These are phyloP conservation scores for Lepidostoma basale DNA, from an alignment of 1,140 invertebrate species.

Conservation along the genomic window DNA sequence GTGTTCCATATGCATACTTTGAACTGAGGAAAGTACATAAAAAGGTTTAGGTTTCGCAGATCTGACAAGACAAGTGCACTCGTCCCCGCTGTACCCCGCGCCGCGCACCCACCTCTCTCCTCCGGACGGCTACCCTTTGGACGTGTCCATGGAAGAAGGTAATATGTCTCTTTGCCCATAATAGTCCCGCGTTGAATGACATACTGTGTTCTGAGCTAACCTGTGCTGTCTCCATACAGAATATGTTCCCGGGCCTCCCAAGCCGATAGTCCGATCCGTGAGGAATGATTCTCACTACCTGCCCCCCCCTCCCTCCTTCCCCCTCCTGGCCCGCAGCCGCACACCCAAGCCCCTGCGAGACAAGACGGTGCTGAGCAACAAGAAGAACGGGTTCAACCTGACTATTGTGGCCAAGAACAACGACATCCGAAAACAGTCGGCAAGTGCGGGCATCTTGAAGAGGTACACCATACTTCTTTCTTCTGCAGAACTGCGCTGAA, in stretches of 20 bases:
- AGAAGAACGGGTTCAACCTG: slow-evolving; percentile 53
- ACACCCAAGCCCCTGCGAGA: slow-evolving; percentile 34
- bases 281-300: slow-evolving; percentile 39
- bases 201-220: too few relatives aligned
- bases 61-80: slow-evolving; percentile 43
- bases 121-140: slow-evolving; percentile 29
- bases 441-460: slow-evolving; percentile 35
- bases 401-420: slow-evolving; percentile 58
- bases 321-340: neutral
- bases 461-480: slow-evolving; percentile 22
- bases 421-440: slow-evolving; percentile 45
- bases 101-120: slow-evolving; percentile 5
- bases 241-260: slow-evolving; percentile 35
- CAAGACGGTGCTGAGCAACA: slow-evolving; percentile 48
- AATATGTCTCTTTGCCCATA: too few relatives aligned
- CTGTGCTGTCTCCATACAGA: slow-evolving; percentile 23
- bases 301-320: slow-evolving; percentile 36
- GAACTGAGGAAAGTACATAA: too few relatives aligned
- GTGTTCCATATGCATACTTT: too few relatives aligned
- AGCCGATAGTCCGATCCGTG: slow-evolving; percentile 37
- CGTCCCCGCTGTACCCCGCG: slow-evolving; percentile 29
- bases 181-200: too few relatives aligned
- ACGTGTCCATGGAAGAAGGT: slow-evolving; percentile 42
- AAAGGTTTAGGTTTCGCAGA: slow-evolving; percentile 40
- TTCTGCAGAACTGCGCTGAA: too few relatives aligned